Percentiles rank a stretch among this genome's conserved stretches.
These are phyloP conservation scores for Lucifuga dentata DNA, from an alignment of 2,113 vertebrate genomes.

Conservation along the genomic window DNA sequence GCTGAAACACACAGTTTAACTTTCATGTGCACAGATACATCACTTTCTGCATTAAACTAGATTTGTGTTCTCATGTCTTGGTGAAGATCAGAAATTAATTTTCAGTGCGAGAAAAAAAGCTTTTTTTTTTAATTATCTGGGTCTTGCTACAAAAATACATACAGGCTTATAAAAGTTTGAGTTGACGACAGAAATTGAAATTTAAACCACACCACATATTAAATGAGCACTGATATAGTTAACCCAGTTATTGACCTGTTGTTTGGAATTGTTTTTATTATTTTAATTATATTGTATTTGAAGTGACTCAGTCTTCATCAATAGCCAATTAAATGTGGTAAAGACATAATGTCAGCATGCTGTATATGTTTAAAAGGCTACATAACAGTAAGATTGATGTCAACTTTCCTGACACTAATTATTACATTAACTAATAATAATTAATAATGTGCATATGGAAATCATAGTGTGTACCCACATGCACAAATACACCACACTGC, in stretches of 20 bases:
- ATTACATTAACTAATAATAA: too few species aligned
- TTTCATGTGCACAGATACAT: not conserved
- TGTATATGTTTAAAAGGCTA: too few species aligned
- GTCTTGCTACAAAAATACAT: constrained; percentile 22
- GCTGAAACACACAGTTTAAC: not conserved
- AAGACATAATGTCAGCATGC: too few species aligned
- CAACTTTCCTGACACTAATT: too few species aligned
- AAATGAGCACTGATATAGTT: constrained; percentile 40
- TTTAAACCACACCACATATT: constrained; percentile 40
- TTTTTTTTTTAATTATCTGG: not conserved
- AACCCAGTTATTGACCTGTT: constrained; percentile 16
- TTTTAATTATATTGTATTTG: too few species aligned
- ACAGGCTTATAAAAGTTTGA: constrained; percentile 1
- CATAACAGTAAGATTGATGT: too few species aligned
- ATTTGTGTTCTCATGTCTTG: not conserved
- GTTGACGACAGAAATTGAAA: constrained; percentile 39
- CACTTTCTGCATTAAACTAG: not conserved
- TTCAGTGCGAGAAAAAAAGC: too few species aligned
- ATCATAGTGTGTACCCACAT: too few species aligned
- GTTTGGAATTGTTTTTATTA: constrained; percentile 19
- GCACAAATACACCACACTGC: too few species aligned
- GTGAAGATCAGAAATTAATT: not conserved
- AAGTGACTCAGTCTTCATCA: constrained; percentile 32
- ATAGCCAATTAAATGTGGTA: constrained; percentile 9
- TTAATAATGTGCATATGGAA: too few species aligned